phyloP scores from a whole-genome alignment of 2,888 invertebrate species.

The Hypolimnas misippus region DNA sequence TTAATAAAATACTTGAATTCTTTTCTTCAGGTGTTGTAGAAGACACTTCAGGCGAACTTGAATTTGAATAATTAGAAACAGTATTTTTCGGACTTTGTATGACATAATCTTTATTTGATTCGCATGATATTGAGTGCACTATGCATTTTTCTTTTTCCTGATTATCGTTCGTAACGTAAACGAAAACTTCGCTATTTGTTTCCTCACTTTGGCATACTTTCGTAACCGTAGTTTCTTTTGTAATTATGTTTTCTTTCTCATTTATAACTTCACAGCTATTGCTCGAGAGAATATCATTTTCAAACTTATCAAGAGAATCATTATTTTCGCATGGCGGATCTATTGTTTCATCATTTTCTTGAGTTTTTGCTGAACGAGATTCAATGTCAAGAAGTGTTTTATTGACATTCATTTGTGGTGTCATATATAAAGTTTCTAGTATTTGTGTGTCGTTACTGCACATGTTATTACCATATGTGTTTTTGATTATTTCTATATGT shows the following conservation, averaged over 20 bases:
- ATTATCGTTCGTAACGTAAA: slow-evolving; percentile 33
- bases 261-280: slow-evolving; percentile 43
- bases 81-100: slow-evolving; percentile 52
- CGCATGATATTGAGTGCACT: slow-evolving; percentile 53
- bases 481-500: slow-evolving; percentile 60
- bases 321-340: slow-evolving; percentile 1
- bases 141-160: slow-evolving; percentile 44
- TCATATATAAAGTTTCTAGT: slow-evolving; percentile 67
- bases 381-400: slow-evolving; percentile 58
- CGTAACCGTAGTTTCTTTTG: slow-evolving; percentile 35
- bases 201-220: slow-evolving; percentile 24
- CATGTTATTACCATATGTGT: slow-evolving; percentile 66
- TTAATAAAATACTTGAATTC: slow-evolving; percentile 66
- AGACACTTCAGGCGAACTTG: slow-evolving; percentile 76
- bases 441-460: slow-evolving; percentile 62
- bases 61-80: slow-evolving; percentile 45
- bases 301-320: slow-evolving; percentile 37
- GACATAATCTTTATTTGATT: slow-evolving; percentile 59
- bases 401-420: slow-evolving; percentile 71
- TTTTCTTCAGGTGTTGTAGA: slow-evolving; percentile 79
- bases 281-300: slow-evolving; percentile 42
- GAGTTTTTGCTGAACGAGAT: slow-evolving; percentile 43
- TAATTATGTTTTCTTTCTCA: slow-evolving; percentile 54
- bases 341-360: slow-evolving; percentile 3
- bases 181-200: slow-evolving; percentile 37